Evolutionary conservation across 2,888 invertebrate genomes (phyloP), one percentile per base, ranked within the genome.

Genomic region (Himalopsyche anomala): DNA sequence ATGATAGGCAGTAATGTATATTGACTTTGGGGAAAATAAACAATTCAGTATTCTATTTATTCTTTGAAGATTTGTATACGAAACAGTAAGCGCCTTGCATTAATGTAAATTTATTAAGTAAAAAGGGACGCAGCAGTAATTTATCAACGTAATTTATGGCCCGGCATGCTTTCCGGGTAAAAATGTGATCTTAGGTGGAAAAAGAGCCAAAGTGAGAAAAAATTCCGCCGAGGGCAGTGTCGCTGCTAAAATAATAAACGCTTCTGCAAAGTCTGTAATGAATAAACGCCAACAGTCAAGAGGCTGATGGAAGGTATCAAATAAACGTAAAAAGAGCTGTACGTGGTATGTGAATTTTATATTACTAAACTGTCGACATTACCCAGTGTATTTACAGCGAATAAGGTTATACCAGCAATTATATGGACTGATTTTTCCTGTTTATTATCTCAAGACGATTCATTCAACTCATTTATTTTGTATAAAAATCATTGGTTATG

Each of bases 91-190:
- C 74, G 36, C 28, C 74, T 12, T 74, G 74, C 15, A 74, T 74
- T 74, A 74, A 74, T 74, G 74, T 74, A 74, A 74, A 74, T 74
- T 74, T 74, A 74, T 74, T 74, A 38, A 74, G 74, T 74, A 74
- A 74, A 74, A 74, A 74, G 74, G 74, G 15, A 28, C 74, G 38
- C 38, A 36, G 12, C 4, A 74, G 74, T 74, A 74, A 74, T 74
- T 74, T 74, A 74, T 74, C 74, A 74, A 74, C 74, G 36, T 74
- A 74, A 74, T 74, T 74, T 74, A 74, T 74, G 74, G 36, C 74
- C 15, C 74, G 74, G 36, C 74, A 28, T 74, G 74, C 74, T 36
- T 74, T 74, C 74, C 74, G 74, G 74, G 38, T 1, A 74, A 62
- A 74, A 74, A 38, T 74, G 74, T 74, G 74, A 74, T 74, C 74